Percentiles rank a stretch among this genome's conserved stretches.
Evolutionary conservation across 2,797 vertebrate genomes (phyloP).

Genomic region (Hippopotamyrus pictus): DNA sequence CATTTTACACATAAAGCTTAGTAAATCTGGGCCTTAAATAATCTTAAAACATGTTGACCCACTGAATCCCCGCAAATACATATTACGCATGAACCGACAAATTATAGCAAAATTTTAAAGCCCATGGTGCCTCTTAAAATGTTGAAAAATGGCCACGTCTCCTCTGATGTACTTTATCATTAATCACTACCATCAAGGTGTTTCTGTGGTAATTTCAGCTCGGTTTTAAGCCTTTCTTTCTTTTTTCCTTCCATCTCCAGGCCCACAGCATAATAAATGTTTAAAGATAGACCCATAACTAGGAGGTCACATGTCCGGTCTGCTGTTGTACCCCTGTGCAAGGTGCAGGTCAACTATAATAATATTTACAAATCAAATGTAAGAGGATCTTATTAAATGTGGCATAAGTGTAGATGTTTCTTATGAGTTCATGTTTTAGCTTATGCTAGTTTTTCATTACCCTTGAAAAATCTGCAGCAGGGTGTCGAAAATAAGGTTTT

Average conservation of each 20-base stretch:
- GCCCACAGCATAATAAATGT: neutral
- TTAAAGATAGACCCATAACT: neutral
- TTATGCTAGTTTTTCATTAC: neutral
- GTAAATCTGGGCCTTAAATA: neutral
- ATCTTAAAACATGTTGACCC: neutral
- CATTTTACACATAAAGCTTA: neutral
- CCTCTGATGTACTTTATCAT: neutral
- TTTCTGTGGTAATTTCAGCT: neutral
- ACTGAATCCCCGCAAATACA: neutral
- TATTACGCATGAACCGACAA: neutral
- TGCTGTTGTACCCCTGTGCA: neutral
- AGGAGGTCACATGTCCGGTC: neutral
- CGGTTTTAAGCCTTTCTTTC: neutral
- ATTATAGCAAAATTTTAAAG: neutral
- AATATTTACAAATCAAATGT: neutral
- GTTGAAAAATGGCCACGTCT: neutral
- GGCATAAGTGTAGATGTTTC: neutral
- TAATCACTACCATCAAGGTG: neutral
- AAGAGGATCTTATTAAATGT: neutral
- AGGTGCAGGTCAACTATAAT: neutral
- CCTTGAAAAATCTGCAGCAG: neutral
- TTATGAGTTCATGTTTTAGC: neutral
- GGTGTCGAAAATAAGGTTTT: neutral
- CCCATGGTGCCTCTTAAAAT: neutral
- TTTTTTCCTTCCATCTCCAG: neutral